Conservation (phyloP, 2,113 vertebrate genomes). For the Anarrhichthys ocellatus region DNA sequence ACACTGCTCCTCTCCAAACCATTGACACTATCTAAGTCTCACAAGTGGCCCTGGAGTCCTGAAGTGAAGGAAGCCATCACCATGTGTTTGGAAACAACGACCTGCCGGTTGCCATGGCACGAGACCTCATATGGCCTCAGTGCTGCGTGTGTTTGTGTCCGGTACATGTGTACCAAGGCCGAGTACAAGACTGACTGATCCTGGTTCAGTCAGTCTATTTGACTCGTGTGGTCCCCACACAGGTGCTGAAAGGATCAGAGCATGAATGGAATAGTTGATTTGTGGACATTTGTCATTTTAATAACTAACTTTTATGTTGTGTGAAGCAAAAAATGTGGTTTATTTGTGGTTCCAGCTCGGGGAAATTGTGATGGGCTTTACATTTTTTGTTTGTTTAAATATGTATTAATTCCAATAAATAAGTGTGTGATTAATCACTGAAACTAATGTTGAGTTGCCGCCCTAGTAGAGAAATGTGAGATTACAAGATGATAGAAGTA, state of each 20-base stretch:
- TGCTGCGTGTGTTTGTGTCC: neutral
- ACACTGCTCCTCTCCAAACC: neutral
- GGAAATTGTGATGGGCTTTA: neutral
- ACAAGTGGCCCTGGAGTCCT: neutral
- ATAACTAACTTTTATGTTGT: neutral
- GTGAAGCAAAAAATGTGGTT: neutral
- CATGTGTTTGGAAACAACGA: neutral
- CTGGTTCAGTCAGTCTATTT: neutral
- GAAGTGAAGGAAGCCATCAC: conserved; percentile 18
- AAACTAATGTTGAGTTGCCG: neutral
- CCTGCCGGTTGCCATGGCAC: conserved; percentile 27
- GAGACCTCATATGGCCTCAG: neutral
- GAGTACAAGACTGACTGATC: neutral
- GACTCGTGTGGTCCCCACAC: neutral
- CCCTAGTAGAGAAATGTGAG: neutral
- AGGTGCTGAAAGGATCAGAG: too few species aligned
- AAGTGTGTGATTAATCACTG: neutral
- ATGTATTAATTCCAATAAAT: neutral
- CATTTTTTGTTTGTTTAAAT: neutral
- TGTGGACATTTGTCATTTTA: neutral
- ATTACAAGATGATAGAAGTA: neutral
- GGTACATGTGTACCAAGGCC: too few species aligned
- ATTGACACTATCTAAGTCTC: neutral
- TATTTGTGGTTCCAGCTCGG: neutral
- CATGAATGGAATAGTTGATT: neutral